A percentile compares a stretch with the other conserved stretches of the same genome.
These are phyloP conservation scores for Aptenodytes patagonicus DNA, from an alignment of 2,113 vertebrate species.

Conservation along the genomic window DNA sequence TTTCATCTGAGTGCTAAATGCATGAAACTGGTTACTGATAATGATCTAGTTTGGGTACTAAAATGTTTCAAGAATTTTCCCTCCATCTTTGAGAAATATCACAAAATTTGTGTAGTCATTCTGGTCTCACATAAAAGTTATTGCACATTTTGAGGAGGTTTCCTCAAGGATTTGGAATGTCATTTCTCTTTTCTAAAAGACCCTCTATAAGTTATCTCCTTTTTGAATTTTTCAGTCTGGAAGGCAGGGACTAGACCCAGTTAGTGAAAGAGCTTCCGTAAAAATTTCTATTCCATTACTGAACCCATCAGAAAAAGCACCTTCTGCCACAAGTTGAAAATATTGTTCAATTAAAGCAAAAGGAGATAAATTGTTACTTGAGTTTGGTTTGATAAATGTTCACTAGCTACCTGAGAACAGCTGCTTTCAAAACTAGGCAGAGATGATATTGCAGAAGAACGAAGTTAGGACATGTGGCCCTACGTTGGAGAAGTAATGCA, in stretches of 20 bases:
- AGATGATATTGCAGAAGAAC: not conserved
- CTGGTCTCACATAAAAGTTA: not conserved
- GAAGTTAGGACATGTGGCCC: not conserved
- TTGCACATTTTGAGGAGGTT: not conserved
- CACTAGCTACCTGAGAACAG: not conserved
- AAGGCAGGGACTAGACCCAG: not conserved
- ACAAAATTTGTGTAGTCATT: not conserved
- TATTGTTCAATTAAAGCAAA: not conserved
- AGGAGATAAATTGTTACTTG: not conserved
- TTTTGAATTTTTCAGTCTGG: not conserved
- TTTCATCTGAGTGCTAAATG: not conserved
- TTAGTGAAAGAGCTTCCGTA: not conserved
- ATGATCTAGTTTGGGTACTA: not conserved
- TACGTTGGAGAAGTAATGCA: fast-evolving
- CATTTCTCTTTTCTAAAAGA: not conserved
- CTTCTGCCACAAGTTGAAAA: not conserved
- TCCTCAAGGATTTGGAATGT: not conserved
- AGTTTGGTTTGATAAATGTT: not conserved
- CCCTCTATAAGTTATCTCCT: not conserved
- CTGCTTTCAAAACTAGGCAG: not conserved
- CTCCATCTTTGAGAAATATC: not conserved
- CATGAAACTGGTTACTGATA: not conserved
- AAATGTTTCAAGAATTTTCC: not conserved
- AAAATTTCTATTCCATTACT: not conserved
- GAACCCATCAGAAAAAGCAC: not conserved